Base-by-base conservation (phyloP, 2,113 vertebrate species). In the Rhinoptilus africanus region DNA sequence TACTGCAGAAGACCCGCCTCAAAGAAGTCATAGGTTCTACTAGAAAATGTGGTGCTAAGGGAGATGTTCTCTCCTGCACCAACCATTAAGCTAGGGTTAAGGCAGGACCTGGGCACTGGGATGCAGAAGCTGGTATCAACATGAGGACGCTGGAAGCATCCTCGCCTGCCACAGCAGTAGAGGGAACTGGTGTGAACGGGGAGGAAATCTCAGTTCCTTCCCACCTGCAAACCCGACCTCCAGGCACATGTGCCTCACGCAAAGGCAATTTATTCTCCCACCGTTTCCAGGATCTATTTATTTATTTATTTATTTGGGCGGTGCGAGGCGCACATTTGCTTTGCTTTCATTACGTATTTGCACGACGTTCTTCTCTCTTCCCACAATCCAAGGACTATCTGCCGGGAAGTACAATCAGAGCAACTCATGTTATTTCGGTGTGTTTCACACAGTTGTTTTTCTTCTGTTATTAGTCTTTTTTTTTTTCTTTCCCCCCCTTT, bases 371-470 rank as follows among this genome's bases (percentile, higher is more conserved):
- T 48, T 75, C 59, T 45, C 74, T 34, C 37, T 71, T 28, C 68
- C 16, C 47, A 34, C 43, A 39, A 17, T 35, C 71, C 62, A 74
- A 60, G 85, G 27, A 8, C 62, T 93, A 27, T 34, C 68, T 95
- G 78, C 66, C 0, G 8, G 84, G 92, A 90, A 90, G 45, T 37
- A 43, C 17, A 95, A 74, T 54, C 59, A n/a, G 28, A 87, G 66
- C 47, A 51, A 48, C 80, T 91, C 75, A 4, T 68, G 82, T 74
- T 84, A 54, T 93, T 93, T 82, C 21, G 1, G 43, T 32, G 68
- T 79, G 39, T 71, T 97, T 84, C 81, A 45, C 35, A 20, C 18
- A 37, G 39, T 81, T 79, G 28, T 89, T 96, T 96, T 95, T 75
- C 77, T 94, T 43, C 69, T 79, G 43, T 81, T 92, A 89, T 72